phyloP scores from a whole-genome alignment of 2,113 vertebrate genomes.

The Micromys minutus region DNA sequence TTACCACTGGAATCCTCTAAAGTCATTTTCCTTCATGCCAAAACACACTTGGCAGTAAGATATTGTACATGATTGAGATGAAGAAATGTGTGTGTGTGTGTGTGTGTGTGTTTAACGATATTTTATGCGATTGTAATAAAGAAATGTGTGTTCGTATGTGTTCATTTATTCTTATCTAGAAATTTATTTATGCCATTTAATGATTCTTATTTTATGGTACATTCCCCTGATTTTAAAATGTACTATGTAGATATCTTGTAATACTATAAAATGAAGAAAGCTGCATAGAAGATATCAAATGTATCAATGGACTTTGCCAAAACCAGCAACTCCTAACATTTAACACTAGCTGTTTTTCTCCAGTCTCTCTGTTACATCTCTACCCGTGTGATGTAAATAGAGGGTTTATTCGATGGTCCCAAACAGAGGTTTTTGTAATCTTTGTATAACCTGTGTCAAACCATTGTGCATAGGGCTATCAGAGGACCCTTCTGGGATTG shows the following conservation, averaged over 20 bases:
- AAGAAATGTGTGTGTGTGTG: not conserved
- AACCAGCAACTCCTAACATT: not conserved
- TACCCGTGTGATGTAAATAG: not conserved
- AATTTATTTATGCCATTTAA: not conserved
- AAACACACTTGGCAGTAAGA: not conserved
- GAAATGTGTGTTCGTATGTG: not conserved
- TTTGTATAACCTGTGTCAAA: not conserved
- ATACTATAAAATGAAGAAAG: not conserved
- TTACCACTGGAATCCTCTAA: not conserved
- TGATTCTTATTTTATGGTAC: not conserved
- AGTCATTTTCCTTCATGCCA: not conserved
- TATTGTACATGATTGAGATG: not conserved
- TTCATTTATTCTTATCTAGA: not conserved
- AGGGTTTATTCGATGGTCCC: not conserved
- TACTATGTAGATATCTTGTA: not conserved
- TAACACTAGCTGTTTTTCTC: not conserved
- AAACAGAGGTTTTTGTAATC: not conserved
- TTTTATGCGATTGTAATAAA: not conserved
- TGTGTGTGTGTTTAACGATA: not conserved
- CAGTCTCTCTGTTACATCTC: not conserved
- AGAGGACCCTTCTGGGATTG: too few relatives aligned
- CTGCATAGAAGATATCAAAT: not conserved
- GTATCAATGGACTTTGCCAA: not conserved
- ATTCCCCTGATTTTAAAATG: not conserved
- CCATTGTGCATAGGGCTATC: not conserved